phyloP scores from a whole-genome alignment of 2,113 vertebrate species.

The Chloroceryle aenea region DNA sequence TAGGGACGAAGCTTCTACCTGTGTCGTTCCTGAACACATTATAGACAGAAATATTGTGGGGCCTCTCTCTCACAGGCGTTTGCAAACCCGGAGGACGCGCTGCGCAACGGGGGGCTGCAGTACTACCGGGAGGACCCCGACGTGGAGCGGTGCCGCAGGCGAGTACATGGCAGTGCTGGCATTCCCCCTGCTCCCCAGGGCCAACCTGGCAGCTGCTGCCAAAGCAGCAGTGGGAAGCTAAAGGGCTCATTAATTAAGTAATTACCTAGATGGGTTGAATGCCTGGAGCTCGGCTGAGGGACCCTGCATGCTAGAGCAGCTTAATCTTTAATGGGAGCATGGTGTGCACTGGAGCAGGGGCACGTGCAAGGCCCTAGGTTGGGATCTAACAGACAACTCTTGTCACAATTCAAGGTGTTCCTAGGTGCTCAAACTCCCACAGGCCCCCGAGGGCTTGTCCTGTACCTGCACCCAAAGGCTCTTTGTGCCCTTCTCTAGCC shows the following conservation, averaged over 20 bases:
- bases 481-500: fast-evolving
- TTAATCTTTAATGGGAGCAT: slow-evolving; percentile 29
- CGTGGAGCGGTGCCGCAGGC: slow-evolving; percentile 90
- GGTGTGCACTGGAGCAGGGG: background rate
- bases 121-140: slow-evolving; percentile 82
- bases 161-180: fast-evolving
- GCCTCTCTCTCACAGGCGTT: slow-evolving; percentile 83
- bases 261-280: background rate
- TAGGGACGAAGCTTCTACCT: background rate
- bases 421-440: background rate
- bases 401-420: background rate
- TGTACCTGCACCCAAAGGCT: background rate
- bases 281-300: background rate
- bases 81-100: slow-evolving; percentile 90
- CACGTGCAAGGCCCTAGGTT: fast-evolving
- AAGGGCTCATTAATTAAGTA: background rate
- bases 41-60: fast-evolving
- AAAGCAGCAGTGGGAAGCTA: background rate
- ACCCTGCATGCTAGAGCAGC: background rate
- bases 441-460: background rate
- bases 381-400: background rate
- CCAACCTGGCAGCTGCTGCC: background rate
- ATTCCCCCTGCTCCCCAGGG: fast-evolving
- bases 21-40: background rate
- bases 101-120: slow-evolving; percentile 87